Evolutionary conservation across 2,888 invertebrate genomes (phyloP).

Genomic region (Rotaria macrura): DNA sequence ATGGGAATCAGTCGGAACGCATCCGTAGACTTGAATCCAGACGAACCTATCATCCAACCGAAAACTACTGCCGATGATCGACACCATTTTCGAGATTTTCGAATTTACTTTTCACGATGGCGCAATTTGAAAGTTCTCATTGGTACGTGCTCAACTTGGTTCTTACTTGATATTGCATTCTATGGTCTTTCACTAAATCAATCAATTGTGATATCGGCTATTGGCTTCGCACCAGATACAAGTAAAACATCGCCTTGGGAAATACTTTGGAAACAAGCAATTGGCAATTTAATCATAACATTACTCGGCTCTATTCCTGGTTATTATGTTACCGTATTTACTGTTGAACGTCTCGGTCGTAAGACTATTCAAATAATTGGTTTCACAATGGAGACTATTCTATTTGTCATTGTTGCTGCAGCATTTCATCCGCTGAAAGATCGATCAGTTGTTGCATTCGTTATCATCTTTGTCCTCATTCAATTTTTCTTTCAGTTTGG

Average conservation of each 20-base stretch:
- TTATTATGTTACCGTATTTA: constrained; percentile 22
- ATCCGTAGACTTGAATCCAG: neutral
- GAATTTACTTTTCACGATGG: constrained; percentile 27
- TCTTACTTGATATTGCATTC: constrained; percentile 27
- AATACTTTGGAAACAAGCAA: constrained; percentile 20
- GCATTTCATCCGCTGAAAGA: neutral
- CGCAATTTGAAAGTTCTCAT: constrained; percentile 24
- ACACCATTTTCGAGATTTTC: constrained; percentile 21
- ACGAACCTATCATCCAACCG: neutral
- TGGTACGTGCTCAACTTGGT: constrained; percentile 27
- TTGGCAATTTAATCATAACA: constrained; percentile 30
- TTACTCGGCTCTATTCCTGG: constrained; percentile 27
- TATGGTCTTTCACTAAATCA: constrained; percentile 27
- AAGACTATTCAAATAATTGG: constrained; percentile 27
- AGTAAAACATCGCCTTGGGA: constrained; percentile 24
- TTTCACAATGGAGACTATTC: constrained; percentile 17
- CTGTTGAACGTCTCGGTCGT: constrained; percentile 22
- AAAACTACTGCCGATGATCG: neutral
- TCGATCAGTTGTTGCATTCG: constrained; percentile 1
- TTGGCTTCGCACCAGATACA: constrained; percentile 21
- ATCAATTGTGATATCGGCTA: constrained; percentile 22
- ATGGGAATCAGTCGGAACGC: neutral
- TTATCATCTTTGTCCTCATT: constrained; percentile 12
- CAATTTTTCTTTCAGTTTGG: constrained; percentile 31
- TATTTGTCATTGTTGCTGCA: constrained; percentile 21